Conservation (phyloP, 2,888 invertebrate species). For the Protophormia terraenovae region DNA sequence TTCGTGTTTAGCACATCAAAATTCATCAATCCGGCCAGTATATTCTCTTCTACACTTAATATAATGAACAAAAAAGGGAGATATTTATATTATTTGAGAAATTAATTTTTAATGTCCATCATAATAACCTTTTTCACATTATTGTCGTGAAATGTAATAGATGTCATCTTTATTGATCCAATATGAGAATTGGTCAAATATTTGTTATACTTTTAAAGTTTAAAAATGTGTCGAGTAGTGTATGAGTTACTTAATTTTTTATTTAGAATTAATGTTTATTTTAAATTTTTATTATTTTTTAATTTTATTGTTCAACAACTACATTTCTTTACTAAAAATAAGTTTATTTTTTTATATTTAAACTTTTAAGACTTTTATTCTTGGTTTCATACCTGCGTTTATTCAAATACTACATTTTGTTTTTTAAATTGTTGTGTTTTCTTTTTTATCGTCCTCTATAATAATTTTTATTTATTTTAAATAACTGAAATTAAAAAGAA, state of each 20-base stretch:
- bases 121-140: not conserved
- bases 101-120: too few relatives aligned
- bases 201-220: slow-evolving; percentile 26
- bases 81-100: too few relatives aligned
- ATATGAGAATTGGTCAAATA: not conserved
- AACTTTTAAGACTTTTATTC: slow-evolving; percentile 4
- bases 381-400: slow-evolving; percentile 33
- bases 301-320: slow-evolving; percentile 43
- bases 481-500: slow-evolving; percentile 6
- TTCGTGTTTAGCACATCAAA: too few relatives aligned
- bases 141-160: not conserved
- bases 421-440: slow-evolving; percentile 50
- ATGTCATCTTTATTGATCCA: not conserved
- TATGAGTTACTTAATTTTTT: slow-evolving; percentile 60
- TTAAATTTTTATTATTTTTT: not conserved
- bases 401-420: not conserved
- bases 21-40: too few relatives aligned
- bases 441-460: not conserved
- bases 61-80: too few relatives aligned
- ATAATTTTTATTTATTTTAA: slow-evolving; percentile 9
- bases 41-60: too few relatives aligned
- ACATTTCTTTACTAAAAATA: slow-evolving; percentile 72
- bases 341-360: not conserved
- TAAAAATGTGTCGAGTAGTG: slow-evolving; percentile 57
- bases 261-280: not conserved